Percentiles rank a stretch among this genome's conserved stretches.
These are phyloP conservation scores for Anas bahamensis DNA, from an alignment of 2,797 vertebrate genomes.

Conservation along the genomic window DNA sequence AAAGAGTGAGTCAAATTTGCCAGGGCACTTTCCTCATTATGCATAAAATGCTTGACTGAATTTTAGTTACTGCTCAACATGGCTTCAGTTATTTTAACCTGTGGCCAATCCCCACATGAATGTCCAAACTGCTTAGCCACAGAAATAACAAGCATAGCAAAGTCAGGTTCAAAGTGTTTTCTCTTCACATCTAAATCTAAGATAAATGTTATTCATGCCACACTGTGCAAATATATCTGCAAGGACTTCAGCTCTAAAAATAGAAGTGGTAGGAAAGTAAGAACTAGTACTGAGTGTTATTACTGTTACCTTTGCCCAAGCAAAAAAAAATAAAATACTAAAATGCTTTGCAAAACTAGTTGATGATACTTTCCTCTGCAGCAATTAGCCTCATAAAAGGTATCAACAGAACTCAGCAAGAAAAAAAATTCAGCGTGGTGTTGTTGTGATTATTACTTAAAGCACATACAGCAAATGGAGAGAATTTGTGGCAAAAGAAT, in stretches of 20 bases:
- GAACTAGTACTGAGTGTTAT: neutral
- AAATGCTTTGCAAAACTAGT: neutral
- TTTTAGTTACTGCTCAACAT: conserved; percentile 6
- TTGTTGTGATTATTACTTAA: neutral
- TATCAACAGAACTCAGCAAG: neutral
- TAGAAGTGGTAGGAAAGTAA: neutral
- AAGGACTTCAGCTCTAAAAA: conserved; percentile 21
- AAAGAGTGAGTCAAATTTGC: conserved; percentile 6
- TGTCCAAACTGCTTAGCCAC: conserved; percentile 29
- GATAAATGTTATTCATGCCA: conserved; percentile 43
- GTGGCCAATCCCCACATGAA: neutral
- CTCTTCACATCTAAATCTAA: conserved; percentile 37
- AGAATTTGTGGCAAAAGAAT: neutral
- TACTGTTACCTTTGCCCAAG: neutral
- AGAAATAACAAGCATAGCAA: conserved; percentile 58
- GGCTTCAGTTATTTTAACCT: conserved; percentile 64
- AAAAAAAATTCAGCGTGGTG: neutral
- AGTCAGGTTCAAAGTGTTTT: conserved; percentile 39
- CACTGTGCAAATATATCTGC: conserved; percentile 7
- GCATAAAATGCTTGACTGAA: conserved; percentile 15
- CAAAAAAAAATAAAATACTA: neutral
- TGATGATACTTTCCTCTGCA: neutral
- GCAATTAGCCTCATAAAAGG: neutral
- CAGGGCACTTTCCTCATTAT: conserved; percentile 21
- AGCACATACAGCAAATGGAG: neutral